Base-by-base conservation (phyloP, 2,888 invertebrate genomes). In the Oligia strigilis region DNA sequence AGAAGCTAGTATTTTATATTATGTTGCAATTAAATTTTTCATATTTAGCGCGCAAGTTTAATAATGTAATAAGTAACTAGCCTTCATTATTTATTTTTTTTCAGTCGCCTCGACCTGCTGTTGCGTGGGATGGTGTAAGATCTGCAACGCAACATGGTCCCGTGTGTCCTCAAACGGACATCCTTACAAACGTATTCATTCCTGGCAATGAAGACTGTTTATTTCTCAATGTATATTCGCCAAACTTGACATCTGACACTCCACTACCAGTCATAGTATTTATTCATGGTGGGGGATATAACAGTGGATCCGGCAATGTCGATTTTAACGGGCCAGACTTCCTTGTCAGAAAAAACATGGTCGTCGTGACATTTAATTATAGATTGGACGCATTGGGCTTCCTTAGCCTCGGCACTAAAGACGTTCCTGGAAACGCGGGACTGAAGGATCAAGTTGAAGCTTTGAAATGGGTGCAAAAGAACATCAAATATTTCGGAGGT, bases 191-290 rank as follows among this genome's bases (percentile, higher is more conserved):
- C 52, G 0, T 2, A 4, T 80, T 49, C 1, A 67, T 52, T 1
- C 84, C 80, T 14, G 83, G 84, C 17, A 62, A 52, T 64, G 84
- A 83, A 77, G 80, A 83, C 36, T 83, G 83, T 71, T 67, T 83
- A 36, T 80, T 84, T 58, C 62, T 83, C 46, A 83, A 83, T 60
- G 84, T 83, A 23, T 83, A 83, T 76, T 74, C 76, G n/a, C 66
- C 76, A 60, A 65, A 73, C 40, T n/a, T 83, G n/a, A 74, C 69
- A 3, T 71, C 84, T 9, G 13, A 71, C 0, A 29, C 36, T 64
- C 60, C 14, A 62, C 43, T 84, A 5, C 80, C 80, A 23, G 84
- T 84, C 9, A 11, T 84, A 13, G 80, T 84, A 40, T 74, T 64
- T 17, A 74, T 84, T 67, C 84, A 83, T 14, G 80, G 83, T 65